Evolutionary conservation across 2,888 invertebrate genomes (phyloP), one percentile per base, ranked within the genome.

Genomic region (Arge pagana): DNA sequence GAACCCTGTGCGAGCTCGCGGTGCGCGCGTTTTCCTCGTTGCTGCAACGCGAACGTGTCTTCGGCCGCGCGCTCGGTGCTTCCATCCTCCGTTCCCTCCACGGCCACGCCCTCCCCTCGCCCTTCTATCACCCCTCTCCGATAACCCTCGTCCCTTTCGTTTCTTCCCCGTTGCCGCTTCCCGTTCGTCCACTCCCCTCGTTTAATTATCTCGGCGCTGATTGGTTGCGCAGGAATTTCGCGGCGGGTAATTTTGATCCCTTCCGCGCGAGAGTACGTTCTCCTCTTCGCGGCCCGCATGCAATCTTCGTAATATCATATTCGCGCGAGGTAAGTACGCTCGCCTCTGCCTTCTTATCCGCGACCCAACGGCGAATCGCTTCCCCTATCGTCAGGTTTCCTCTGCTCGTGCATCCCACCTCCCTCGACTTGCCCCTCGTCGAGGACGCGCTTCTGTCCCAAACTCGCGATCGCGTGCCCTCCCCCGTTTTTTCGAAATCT

Each of bases 121-220:
- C 71, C 72, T 71, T 68, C 66, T 71, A 71, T 69, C 71, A 69
- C 53, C 45, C 58, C 53, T 50, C 58, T 51, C 57, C 43, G 43
- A 35, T 40, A n/a, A n/a, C 24, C 50, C 45, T 48, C 49, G 45
- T 48, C 37, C 39, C 48, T 13, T 48, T 54, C 45, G 49, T 43
- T 53, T 39, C 51, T 28, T 42, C 53, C 50, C 39, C 49, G 37
- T 54, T 35, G 37, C 36, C 33, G 16, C 11, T 31, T 35, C 39
- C 39, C 50, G 48, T 58, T 59, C 56, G 61, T 52, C 58, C 55
- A 31, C 61, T 53, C 68, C 70, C 68, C 68, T 68, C 71, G 72
- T 73, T 72, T 74, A 73, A 73, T 74, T 74, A 74, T 74, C 73
- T 68, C 65, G 52, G 63, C 68, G 68, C 70, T 74, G 73, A 73